Evolutionary conservation across 2,113 vertebrate genomes (phyloP), one percentile per base, ranked within the genome.

Genomic region (Periophthalmodon schlosseri): DNA sequence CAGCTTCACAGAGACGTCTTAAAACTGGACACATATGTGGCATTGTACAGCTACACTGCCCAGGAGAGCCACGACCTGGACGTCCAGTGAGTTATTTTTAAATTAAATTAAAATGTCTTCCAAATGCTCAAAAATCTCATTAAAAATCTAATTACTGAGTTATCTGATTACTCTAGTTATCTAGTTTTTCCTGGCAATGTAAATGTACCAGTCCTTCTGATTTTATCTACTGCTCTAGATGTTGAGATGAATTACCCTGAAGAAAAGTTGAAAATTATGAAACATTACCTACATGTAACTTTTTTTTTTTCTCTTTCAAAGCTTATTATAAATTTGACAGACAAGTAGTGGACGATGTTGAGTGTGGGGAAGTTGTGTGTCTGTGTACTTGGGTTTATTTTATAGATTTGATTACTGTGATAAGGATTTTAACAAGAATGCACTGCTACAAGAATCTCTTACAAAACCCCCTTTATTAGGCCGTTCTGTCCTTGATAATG

Each of bases 31-130:
- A 96, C 95, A 86, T 98, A 95, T 11, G 96, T 99, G 93, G 97
- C 97, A 94, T 96, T 99, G 95, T 96, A 95, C 93, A 96, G 92
- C 91, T 99, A 96, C 93, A 91, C 91, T 69, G 93, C 96, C 73
- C 97, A 99, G 84, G 96, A 98, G 76, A 95, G 91, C 73, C 95
- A 98, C 83, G 97, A 99, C 88, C 94, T 99, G 92, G 96, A 98
- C 91, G 95, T 99, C 95, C 97, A 95, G 97, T 97, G 84, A 79
- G 89, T 82, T n/a, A 44, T 44, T 44, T 44, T 44, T 10, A 44
- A 10, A 44, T 44, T 10, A 44, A 44, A 9, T 28, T 28, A 28
- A 28, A 28, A 28, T 28, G 28, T 44, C 39, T 44, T 39, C 36
- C 36, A 39, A 39, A 39, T 39, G 8, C 36, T 39, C 36, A 39